phyloP scores from a whole-genome alignment of 2,797 vertebrate species.

The Smutsia temminckii region DNA sequence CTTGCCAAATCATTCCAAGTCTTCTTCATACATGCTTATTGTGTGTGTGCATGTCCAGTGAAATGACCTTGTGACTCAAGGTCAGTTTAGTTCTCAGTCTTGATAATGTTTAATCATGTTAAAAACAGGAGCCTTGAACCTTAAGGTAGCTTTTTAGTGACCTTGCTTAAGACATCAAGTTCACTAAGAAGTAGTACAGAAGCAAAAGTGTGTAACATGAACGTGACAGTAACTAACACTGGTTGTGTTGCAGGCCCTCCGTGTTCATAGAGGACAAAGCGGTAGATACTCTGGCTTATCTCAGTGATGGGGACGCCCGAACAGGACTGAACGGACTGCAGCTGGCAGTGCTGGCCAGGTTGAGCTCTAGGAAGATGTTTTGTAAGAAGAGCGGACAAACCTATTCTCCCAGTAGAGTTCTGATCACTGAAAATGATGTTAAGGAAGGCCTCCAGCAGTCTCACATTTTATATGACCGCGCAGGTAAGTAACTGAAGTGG shows the following conservation, averaged over 20 bases:
- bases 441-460: slow-evolving; percentile 97
- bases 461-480: slow-evolving; percentile 97
- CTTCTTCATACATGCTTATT: background rate
- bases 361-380: slow-evolving; percentile 78
- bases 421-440: slow-evolving; percentile 92
- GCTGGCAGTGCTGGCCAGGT: slow-evolving; percentile 92
- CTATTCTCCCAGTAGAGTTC: slow-evolving; percentile 75
- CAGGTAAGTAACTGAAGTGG: slow-evolving; percentile 86
- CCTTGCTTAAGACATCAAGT: background rate
- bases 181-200: background rate
- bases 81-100: background rate
- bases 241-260: slow-evolving; percentile 84
- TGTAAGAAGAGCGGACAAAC: slow-evolving; percentile 65
- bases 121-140: background rate
- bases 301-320: slow-evolving; percentile 96
- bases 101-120: background rate
- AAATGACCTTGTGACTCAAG: background rate
- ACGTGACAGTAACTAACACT: background rate
- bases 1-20: background rate
- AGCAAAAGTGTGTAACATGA: fast-evolving
- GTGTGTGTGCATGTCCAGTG: background rate
- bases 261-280: slow-evolving; percentile 93
- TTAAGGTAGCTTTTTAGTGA: background rate
- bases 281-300: slow-evolving; percentile 92
- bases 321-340: slow-evolving; percentile 95